Base-by-base conservation (phyloP, 2,797 vertebrate genomes). In the Eidolon dupreanum region DNA sequence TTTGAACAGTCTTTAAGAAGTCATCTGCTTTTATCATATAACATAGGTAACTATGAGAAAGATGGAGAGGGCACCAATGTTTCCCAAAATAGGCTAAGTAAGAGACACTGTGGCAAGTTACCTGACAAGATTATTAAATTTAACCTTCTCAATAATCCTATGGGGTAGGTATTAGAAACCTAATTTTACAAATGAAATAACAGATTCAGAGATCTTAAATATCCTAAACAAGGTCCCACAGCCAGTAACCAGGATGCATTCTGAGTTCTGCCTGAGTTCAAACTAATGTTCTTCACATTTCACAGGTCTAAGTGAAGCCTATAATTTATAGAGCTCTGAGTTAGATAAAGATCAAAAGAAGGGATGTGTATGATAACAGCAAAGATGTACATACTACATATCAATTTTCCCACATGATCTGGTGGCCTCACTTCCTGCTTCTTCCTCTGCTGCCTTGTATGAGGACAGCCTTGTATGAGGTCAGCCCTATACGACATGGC, bases 21-120 rank as follows among this genome's bases (percentile, higher is more conserved):
- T 51, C 53, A 73, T 63, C 46, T 66, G 13, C 28, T 95, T 96
- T 92, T 88, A 92, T 59, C 61, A 71, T 49, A 41, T 41, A 88
- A 65, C 86, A 95, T 9, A 83, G 51, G 15, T 8, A 55, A 90
- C 55, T 71, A 36, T 88, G 49, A 26, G 11, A 41, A 88, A 74
- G 33, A 83, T 51, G 36, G 33, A 17, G 55, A 94, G 31, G 57
- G 51, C 1, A 38, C 22, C 19, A 31, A 55, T 55, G 63, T 73
- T 46, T 12, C 26, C 57, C 53, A 20, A 49, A 65, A 12, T 1
- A 86, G 57, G 33, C 11, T 70, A 36, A n/a, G 33, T 24, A 12
- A 7, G 59, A 83, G 41, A 73, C 55, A 36, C 4, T 49, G 6
- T 53, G 51, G n/a, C 26, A 53, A 96, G 36, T 7, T 13, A 90